Percentiles rank a stretch among this genome's conserved stretches.
phyloP scores from a whole-genome alignment of 1,140 invertebrate genomes.

The Temnothorax longispinosus region DNA sequence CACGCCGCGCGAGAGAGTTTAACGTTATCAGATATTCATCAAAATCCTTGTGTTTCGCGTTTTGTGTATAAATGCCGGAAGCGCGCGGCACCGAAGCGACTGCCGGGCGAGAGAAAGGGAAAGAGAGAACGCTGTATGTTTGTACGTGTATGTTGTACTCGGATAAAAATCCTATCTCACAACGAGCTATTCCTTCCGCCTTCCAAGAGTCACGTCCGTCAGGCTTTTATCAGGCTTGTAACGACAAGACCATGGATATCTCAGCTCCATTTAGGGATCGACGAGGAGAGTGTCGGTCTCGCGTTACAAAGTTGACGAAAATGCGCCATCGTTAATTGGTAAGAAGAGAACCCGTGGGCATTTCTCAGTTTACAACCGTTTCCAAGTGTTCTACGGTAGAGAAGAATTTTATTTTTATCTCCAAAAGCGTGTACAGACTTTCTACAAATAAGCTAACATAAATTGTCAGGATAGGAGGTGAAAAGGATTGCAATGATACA shows the following conservation, averaged over 20 bases:
- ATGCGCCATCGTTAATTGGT: slow-evolving; percentile 6
- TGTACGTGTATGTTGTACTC: background rate
- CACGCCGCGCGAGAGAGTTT: slow-evolving; percentile 14
- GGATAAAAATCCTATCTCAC: slow-evolving; percentile 32
- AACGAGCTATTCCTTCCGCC: slow-evolving; percentile 63
- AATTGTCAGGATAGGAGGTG: background rate
- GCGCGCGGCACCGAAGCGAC: background rate
- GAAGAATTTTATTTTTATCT: slow-evolving; percentile 18
- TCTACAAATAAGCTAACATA: background rate
- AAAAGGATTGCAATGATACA: background rate
- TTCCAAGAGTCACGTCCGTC: slow-evolving; percentile 56
- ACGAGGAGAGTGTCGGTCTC: slow-evolving; percentile 66
- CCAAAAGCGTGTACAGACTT: background rate
- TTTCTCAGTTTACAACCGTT: slow-evolving; percentile 25
- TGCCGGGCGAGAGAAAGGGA: too few species aligned
- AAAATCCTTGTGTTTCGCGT: background rate
- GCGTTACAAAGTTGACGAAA: slow-evolving; percentile 68
- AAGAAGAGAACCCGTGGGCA: slow-evolving; percentile 2
- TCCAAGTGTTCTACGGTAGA: background rate
- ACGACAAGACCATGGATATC: slow-evolving; percentile 44
- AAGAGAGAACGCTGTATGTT: background rate
- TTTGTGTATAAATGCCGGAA: slow-evolving; percentile 36
- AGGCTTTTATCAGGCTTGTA: slow-evolving; percentile 55
- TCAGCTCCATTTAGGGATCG: slow-evolving; percentile 69
- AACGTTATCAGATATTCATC: slow-evolving; percentile 42